These are phyloP conservation scores for Diplodus sargus DNA, from an alignment of 2,797 vertebrate species.

Conservation along the genomic window DNA sequence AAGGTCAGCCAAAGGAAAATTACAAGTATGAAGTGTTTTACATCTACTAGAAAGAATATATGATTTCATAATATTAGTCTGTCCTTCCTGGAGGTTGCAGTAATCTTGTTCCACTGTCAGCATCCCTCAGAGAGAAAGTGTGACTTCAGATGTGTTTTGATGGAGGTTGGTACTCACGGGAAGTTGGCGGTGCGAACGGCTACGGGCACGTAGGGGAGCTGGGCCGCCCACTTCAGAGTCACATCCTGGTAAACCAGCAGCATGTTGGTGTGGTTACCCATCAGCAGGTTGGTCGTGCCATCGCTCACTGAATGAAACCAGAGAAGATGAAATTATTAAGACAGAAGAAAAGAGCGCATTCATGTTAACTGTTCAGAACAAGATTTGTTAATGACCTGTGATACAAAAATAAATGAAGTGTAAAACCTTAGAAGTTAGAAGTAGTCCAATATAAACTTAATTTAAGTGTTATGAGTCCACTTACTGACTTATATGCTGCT, in stretches of 20 bases:
- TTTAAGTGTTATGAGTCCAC: constrained; percentile 20
- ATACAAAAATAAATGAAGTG: constrained; percentile 10
- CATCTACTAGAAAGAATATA: not conserved
- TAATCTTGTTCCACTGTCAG: not conserved
- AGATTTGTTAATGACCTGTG: not conserved
- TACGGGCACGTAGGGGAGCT: constrained; percentile 90
- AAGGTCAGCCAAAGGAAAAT: too few species aligned
- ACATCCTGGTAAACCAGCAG: constrained; percentile 94
- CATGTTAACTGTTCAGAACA: not conserved
- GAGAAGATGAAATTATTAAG: not conserved
- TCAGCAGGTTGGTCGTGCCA: constrained; percentile 90
- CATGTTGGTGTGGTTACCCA: constrained; percentile 93
- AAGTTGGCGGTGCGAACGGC: constrained; percentile 90
- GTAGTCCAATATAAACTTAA: not conserved
- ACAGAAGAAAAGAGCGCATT: not conserved
- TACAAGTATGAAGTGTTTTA: not conserved
- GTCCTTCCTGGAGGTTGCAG: not conserved
- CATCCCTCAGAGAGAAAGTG: not conserved
- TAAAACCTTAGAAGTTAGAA: not conserved
- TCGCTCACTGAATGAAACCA: constrained; percentile 86
- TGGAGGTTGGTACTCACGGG: constrained; percentile 86
- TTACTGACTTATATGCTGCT: constrained; percentile 7
- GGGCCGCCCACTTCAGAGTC: constrained; percentile 94
- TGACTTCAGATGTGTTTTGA: constrained; percentile 10
- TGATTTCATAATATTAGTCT: not conserved